Evolutionary conservation across 2,797 vertebrate genomes (phyloP).

Genomic region (Catamblyrhynchus diadema): DNA sequence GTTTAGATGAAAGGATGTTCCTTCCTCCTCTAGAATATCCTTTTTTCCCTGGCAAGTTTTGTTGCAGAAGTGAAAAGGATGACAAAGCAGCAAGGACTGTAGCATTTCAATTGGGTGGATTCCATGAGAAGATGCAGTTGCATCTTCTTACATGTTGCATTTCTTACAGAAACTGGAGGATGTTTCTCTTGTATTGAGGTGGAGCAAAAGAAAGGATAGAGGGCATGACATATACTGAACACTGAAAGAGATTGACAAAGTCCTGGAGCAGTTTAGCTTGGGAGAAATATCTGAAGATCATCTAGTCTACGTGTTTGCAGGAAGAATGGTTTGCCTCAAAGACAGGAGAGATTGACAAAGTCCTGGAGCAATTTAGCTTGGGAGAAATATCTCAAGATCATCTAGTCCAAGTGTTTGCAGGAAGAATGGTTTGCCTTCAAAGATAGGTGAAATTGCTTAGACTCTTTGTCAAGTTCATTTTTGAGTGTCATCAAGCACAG

Average conservation of each 20-base stretch:
- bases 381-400: neutral
- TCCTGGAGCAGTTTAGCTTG: neutral
- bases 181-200: neutral
- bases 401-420: neutral
- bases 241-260: neutral
- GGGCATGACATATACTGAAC: neutral
- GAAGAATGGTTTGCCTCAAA: neutral
- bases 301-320: neutral
- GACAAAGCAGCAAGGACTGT: neutral
- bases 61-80: neutral
- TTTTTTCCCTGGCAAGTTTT: neutral
- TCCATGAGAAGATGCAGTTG: neutral
- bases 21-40: neutral
- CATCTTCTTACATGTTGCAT: neutral
- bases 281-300: neutral
- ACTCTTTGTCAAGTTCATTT: neutral
- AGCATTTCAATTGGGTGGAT: accelerated
- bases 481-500: accelerated
- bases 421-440: neutral
- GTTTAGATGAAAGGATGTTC: neutral
- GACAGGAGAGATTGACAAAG: neutral
- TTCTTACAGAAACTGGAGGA: neutral
- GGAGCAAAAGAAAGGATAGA: neutral
- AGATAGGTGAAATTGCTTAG: neutral
- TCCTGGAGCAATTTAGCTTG: neutral